Evolutionary conservation across 1,140 invertebrate species (phyloP), one percentile per base, ranked within the genome.

Genomic region (Temnothorax curvispinosus): DNA sequence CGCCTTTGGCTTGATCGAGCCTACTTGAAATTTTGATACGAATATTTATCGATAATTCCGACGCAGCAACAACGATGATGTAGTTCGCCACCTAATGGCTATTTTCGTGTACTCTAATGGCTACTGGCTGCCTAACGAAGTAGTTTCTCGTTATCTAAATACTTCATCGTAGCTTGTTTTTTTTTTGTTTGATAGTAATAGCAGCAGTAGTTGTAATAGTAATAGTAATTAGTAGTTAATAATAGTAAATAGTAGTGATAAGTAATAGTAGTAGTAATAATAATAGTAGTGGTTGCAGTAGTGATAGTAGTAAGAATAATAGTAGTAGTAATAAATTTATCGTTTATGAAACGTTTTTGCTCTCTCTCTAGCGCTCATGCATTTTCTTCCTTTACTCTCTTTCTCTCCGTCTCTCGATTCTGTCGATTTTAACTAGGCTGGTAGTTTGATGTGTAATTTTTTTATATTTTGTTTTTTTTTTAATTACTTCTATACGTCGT

Each of bases 51-150:
- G 84, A 88, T 91, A 86, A 88, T 80, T 88, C 64, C 77, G 71
- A 85, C 60, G 71, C 60, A 60, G 60, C 88, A 47, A 85, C 80
- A 50, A 84, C 80, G 8, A 75, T 38, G 52, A 80, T 82, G 85
- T 90, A 90, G 13, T 69, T 87, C 65, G 60, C 91, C 90, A 91
- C 60, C 86, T 85, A 86, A 69, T 87, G 69, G 62, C 84, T 90
- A 90, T 44, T 69, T 86, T 76, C 76, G 38, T 80, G 56, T 86
- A 93, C 88, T 92, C 92, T 94, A 93, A 90, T 81, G 90, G 76
- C 91, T 94, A 94, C 84, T 88, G 58, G 91, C 93, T 89, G 91
- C 89, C 90, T 94, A 94, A 86, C 91, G 91, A 88, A 94, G 74
- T 93, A 93, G 90, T 89, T 60, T 74, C 56, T 87, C 69, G 65